Conservation (phyloP, 2,797 vertebrate species). For the Cirrhinus molitorella region DNA sequence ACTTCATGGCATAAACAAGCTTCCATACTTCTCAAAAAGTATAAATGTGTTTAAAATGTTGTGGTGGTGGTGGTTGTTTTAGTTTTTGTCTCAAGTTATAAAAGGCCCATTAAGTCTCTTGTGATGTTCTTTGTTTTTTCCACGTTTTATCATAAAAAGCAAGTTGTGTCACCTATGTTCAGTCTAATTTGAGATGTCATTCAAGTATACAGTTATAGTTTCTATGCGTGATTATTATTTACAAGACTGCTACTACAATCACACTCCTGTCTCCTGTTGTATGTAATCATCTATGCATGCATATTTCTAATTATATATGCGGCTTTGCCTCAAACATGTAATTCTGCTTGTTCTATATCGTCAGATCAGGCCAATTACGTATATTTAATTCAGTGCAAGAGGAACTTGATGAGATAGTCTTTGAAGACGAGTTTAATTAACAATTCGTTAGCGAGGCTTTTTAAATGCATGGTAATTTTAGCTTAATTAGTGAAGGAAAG, state of each 20-base stretch:
- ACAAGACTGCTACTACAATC: neutral
- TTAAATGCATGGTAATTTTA: constrained; percentile 57
- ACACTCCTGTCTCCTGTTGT: neutral
- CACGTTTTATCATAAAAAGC: too few relatives aligned
- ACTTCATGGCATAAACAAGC: neutral
- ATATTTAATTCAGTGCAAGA: constrained; percentile 29
- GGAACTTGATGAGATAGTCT: constrained; percentile 56
- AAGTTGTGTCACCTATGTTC: too few relatives aligned
- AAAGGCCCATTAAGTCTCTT: too few relatives aligned
- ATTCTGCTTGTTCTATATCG: constrained; percentile 9
- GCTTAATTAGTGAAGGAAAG: constrained; percentile 51
- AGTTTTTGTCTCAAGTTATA: too few relatives aligned
- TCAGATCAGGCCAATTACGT: constrained; percentile 51
- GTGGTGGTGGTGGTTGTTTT: too few relatives aligned
- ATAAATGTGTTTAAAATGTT: neutral
- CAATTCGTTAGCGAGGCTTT: constrained; percentile 31
- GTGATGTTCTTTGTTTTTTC: too few relatives aligned
- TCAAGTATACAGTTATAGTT: neutral
- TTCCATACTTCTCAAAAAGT: neutral
- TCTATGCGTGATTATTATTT: neutral
- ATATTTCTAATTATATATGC: neutral
- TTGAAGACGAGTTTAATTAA: constrained; percentile 60
- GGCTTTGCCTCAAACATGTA: neutral
- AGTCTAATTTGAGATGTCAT: neutral
- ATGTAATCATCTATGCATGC: neutral